Percentiles rank a stretch among this genome's conserved stretches.
These are phyloP conservation scores for Lamprotornis superbus DNA, from an alignment of 2,113 vertebrate species.

Conservation along the genomic window DNA sequence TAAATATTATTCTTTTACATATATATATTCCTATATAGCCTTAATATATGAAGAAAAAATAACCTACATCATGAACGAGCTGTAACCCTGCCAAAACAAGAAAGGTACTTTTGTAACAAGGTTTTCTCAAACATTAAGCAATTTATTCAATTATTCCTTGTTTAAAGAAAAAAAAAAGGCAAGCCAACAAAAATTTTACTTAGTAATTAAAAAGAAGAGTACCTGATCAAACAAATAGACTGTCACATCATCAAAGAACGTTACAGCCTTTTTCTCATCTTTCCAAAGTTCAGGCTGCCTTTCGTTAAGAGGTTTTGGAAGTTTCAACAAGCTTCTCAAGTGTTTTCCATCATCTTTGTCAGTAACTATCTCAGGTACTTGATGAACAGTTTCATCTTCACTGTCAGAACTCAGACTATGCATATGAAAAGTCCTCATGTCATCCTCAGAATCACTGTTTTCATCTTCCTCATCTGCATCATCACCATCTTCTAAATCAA, in stretches of 20 bases:
- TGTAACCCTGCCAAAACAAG: not conserved
- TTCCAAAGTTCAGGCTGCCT: constrained; percentile 5
- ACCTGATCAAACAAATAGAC: constrained; percentile 99
- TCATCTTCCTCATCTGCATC: constrained; percentile 92
- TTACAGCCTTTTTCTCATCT: constrained; percentile 83
- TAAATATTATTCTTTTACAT: not conserved
- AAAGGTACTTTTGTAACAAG: not conserved
- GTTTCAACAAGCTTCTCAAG: constrained; percentile 89
- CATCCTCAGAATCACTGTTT: constrained; percentile 95
- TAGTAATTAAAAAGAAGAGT: not conserved
- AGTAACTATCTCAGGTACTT: constrained; percentile 85
- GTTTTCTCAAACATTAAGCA: not conserved
- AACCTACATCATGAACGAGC: not conserved
- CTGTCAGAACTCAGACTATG: constrained; percentile 91
- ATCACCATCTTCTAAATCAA: constrained; percentile 83
- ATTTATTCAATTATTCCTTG: not conserved
- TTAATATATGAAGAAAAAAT: not conserved
- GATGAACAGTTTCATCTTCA: constrained; percentile 86
- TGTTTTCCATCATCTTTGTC: constrained; percentile 78
- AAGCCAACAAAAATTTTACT: not conserved
- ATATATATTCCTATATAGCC: not conserved
- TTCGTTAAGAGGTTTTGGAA: constrained; percentile 14
- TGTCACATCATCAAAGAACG: constrained; percentile 94
- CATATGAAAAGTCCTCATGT: constrained; percentile 84
- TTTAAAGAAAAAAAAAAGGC: not conserved